Base-by-base conservation (phyloP, 2,888 invertebrate species). In the Cheilosia pagana region DNA sequence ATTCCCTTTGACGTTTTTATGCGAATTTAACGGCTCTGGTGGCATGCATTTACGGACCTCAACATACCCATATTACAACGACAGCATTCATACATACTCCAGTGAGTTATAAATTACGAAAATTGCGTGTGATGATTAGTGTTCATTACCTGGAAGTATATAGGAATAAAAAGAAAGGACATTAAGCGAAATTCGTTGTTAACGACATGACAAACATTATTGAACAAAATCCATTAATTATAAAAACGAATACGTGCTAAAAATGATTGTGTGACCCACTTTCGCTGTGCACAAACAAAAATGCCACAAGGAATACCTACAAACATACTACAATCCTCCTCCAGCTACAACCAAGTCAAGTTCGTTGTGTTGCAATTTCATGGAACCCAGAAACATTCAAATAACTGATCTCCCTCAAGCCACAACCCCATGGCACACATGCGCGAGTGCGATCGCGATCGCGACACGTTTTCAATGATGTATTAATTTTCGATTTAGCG, bases 81-180 rank as follows among this genome's bases (percentile, higher is more conserved):
- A 45, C 8, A 12, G 14, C 7, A 8, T 55, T 35, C 35, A 35
- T 31, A 23, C 59, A 14, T n/a, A 41, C 59, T 23, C 41, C 62
- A 60, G 59, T 60, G 60, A 70, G 57, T 35, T 43, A 43, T 76
- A 45, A 63, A 72, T 75, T 55, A 21, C 55, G 21, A 2, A 19
- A 23, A 63, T 41, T 35, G n/a, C 60, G 25, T 43, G 52, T 43
- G 52, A 63, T 57, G 68, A 55, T 63, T 53, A 21, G 35, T 55
- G 28, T 39, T 50, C 39, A 60, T 77, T 83, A 83, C 83, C 83
- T 83, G 79, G 25, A 82, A 82, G 78, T 23, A n/a, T n/a, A n/a
- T n/a, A 55, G n/a, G 63, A 63, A 60, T 7, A 62, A 55, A 35
- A 78, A 63, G 23, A 62, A 62, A 74, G 62, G 53, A 57, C 35